These are phyloP conservation scores for Lynx canadensis DNA, from an alignment of 2,113 vertebrate genomes.

Conservation along the genomic window DNA sequence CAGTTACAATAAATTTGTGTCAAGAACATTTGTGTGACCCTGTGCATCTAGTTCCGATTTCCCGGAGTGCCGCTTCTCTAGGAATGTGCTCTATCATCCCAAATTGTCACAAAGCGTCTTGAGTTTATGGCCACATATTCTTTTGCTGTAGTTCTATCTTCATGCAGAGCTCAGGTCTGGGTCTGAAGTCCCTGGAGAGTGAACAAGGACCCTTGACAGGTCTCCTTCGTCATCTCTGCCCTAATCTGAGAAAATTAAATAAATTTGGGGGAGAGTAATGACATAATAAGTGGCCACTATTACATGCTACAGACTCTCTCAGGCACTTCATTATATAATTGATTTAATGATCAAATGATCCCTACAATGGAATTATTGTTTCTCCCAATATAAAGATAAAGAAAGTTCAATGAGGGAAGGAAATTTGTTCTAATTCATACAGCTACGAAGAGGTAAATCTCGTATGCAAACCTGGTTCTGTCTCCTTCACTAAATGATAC, in stretches of 20 bases:
- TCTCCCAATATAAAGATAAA: not conserved
- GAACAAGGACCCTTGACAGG: not conserved
- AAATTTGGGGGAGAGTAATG: not conserved
- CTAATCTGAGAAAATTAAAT: not conserved
- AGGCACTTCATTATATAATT: not conserved
- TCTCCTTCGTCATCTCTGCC: not conserved
- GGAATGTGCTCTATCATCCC: not conserved
- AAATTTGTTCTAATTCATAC: not conserved
- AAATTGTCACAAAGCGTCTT: not conserved
- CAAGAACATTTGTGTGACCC: not conserved
- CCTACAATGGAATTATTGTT: not conserved
- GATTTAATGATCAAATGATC: slow-evolving; percentile 12
- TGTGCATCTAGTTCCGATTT: not conserved
- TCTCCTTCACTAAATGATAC: not conserved
- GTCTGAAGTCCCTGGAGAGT: not conserved
- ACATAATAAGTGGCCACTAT: not conserved
- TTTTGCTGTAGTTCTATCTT: not conserved
- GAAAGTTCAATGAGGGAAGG: not conserved
- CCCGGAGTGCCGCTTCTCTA: not conserved
- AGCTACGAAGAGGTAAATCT: not conserved
- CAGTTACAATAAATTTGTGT: not conserved
- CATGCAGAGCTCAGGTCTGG: not conserved
- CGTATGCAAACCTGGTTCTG: not conserved
- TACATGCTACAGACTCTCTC: not conserved
- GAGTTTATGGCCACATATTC: not conserved